Conservation (phyloP, 2,113 vertebrate genomes). For the Cariama cristata region DNA sequence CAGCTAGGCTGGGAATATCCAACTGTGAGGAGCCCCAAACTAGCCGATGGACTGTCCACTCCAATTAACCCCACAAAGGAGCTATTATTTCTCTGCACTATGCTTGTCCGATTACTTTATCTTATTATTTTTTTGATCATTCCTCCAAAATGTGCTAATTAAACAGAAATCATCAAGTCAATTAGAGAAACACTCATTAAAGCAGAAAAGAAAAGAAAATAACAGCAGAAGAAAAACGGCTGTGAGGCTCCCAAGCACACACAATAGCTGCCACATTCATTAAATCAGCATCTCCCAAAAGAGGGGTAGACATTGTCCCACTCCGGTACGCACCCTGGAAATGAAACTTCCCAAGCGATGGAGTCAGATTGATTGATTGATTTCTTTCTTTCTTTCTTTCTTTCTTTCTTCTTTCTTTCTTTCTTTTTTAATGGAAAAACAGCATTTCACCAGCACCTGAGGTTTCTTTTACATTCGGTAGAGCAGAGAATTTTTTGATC, state of each 20-base stretch:
- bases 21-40: constrained; percentile 62
- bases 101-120: constrained; percentile 78
- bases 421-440: background rate
- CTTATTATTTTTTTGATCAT: constrained; percentile 73
- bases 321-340: background rate
- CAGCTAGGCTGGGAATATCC: constrained; percentile 53
- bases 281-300: constrained; percentile 32
- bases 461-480: background rate
- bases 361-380: too few species aligned
- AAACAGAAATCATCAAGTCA: constrained; percentile 80
- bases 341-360: background rate
- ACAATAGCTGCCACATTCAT: constrained; percentile 55
- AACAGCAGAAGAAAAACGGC: constrained; percentile 39
- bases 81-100: constrained; percentile 68
- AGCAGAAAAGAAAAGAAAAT: constrained; percentile 45
- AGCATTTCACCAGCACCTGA: background rate
- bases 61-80: constrained; percentile 74
- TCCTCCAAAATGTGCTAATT: constrained; percentile 79
- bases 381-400: background rate
- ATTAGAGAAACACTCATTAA: constrained; percentile 77
- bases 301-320: background rate
- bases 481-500: background rate
- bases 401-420: background rate
- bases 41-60: constrained; percentile 72
- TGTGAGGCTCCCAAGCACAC: constrained; percentile 53